Conservation (phyloP, 2,888 invertebrate genomes). For the Eucera pruinosa region DNA sequence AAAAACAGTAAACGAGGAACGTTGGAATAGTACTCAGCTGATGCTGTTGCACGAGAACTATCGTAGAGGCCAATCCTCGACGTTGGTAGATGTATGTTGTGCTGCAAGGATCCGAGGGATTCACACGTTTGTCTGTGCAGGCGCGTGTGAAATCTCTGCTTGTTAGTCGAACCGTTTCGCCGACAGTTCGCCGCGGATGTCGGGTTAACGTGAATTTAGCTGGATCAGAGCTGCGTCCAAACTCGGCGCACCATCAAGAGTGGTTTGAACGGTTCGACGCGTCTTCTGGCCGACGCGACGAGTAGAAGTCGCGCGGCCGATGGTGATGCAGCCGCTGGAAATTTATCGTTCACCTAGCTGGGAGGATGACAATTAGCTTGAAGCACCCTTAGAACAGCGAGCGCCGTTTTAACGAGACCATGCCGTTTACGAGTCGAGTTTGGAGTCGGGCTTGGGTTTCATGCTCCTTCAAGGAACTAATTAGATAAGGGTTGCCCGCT, state of each 20-base stretch:
- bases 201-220: slow-evolving; percentile 53
- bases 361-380: slow-evolving; percentile 66
- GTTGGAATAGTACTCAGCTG: neutral
- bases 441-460: slow-evolving; percentile 60
- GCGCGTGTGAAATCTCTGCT: slow-evolving; percentile 67
- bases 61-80: neutral
- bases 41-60: slow-evolving; percentile 4
- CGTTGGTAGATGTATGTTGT: neutral
- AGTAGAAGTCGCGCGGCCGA: slow-evolving; percentile 46
- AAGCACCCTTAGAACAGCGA: slow-evolving; percentile 56
- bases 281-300: slow-evolving; percentile 45
- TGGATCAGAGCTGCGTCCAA: slow-evolving; percentile 44
- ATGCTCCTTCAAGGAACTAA: slow-evolving; percentile 65
- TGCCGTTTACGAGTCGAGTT: slow-evolving; percentile 64
- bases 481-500: slow-evolving; percentile 68
- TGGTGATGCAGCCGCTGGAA: slow-evolving; percentile 38
- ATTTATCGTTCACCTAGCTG: slow-evolving; percentile 59
- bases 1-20: neutral
- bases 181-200: slow-evolving; percentile 60
- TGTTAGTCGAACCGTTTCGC: slow-evolving; percentile 61
- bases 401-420: slow-evolving; percentile 62
- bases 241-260: slow-evolving; percentile 47
- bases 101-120: slow-evolving; percentile 31
- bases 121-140: slow-evolving; percentile 47
- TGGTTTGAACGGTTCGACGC: slow-evolving; percentile 60